Evolutionary conservation across 2,888 invertebrate genomes (phyloP), one percentile per base, ranked within the genome.

Genomic region (Oxystoma pomonae): DNA sequence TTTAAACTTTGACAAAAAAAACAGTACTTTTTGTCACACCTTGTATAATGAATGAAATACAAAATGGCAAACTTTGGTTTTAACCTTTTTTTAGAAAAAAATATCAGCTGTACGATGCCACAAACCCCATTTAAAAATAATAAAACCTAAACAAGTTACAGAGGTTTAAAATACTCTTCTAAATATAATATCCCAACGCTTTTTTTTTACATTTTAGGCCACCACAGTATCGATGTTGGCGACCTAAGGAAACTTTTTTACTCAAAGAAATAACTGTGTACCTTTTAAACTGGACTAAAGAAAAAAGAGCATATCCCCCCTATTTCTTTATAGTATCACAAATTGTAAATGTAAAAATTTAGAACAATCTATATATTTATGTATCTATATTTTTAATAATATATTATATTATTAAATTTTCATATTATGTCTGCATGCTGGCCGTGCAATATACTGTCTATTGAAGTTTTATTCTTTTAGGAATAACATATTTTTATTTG

Each of bases 181-280:
- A 16, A 16, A 19, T 50, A 59, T 61, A 17, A 60, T 18, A 57
- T 20, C 56, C 3, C 50, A 19, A 49, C 2, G 51, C 58, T 64
- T 60, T 63, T 62, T 60, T 35, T 3, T n/a, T n/a, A n/a, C n/a
- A n/a, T 75, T 74, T 62, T 67, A 78, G 77, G 78, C 76, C 78
- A n/a, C n/a, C n/a, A 77, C 75, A 76, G 76, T 70, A 74, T 77
- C 72, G 78, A 76, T 75, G 75, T 75, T 69, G 72, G 75, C 72
- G 77, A 77, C 72, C 70, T 77, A 73, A 74, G 72, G 67, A 73
- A 71, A 65, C 75, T 73, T 76, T 75, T 70, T 71, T 76, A 70
- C 73, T 75, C 73, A 76, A 74, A 71, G 74, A 74, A n/a, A n/a
- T n/a, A n/a, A 76, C 72, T 73, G 70, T 74, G 71, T 75, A 71